phyloP scores from a whole-genome alignment of 2,797 vertebrate genomes.

The Epinephelus malabaricus region DNA sequence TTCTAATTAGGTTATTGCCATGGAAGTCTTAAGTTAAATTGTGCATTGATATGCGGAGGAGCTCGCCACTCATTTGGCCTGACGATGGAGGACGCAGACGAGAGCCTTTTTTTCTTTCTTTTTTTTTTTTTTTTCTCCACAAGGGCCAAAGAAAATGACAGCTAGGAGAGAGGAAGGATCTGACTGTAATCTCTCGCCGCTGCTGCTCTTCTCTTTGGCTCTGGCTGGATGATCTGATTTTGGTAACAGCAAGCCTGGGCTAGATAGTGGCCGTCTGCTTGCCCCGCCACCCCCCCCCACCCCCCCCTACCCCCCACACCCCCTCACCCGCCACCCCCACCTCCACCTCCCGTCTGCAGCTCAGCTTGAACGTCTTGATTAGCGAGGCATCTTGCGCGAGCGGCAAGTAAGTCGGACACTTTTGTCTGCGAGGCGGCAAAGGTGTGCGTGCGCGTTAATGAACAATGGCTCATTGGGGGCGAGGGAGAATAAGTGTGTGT shows the following conservation, averaged over 20 bases:
- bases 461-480: slow-evolving; percentile 58
- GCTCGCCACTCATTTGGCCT: slow-evolving; percentile 68
- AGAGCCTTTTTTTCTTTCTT: slow-evolving; percentile 41
- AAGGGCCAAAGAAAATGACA: slow-evolving; percentile 61
- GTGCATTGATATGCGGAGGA: slow-evolving; percentile 78
- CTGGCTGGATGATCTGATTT: slow-evolving; percentile 73
- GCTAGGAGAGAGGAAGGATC: slow-evolving; percentile 58
- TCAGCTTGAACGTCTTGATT: slow-evolving; percentile 75
- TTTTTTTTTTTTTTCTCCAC: slow-evolving; percentile 24
- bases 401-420: slow-evolving; percentile 52
- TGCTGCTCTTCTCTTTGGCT: slow-evolving; percentile 57
- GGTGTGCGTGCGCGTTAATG: slow-evolving; percentile 67
- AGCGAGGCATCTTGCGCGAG: slow-evolving; percentile 47
- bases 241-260: slow-evolving; percentile 59
- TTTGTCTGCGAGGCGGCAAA: slow-evolving; percentile 46
- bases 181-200: slow-evolving; percentile 66
- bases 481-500: slow-evolving; percentile 27
- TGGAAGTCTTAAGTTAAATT: slow-evolving; percentile 81
- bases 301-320: neutral
- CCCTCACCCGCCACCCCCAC: neutral
- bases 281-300: neutral
- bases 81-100: slow-evolving; percentile 28
- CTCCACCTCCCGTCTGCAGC: slow-evolving; percentile 36
- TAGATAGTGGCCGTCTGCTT: slow-evolving; percentile 58
- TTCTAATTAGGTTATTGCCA: slow-evolving; percentile 83